Percentiles rank a stretch among this genome's conserved stretches.
phyloP scores from a whole-genome alignment of 2,888 invertebrate species.

The Cataglyphis albicans region DNA sequence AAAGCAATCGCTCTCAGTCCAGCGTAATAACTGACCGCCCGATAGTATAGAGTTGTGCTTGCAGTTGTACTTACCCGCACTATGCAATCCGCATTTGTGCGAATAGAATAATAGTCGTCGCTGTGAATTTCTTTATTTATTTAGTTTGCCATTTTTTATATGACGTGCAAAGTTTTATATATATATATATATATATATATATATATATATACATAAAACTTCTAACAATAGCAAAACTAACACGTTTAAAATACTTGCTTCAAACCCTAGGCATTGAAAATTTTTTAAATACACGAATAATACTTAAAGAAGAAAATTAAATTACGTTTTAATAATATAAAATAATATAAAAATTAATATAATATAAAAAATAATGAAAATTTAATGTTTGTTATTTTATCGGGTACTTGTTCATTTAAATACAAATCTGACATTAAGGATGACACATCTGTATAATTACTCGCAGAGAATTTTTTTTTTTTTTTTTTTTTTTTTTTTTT shows the following conservation, averaged over 20 bases:
- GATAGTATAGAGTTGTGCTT: constrained; percentile 66
- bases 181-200: neutral
- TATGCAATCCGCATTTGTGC: constrained; percentile 48
- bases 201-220: neutral
- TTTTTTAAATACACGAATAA: neutral
- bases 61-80: constrained; percentile 61
- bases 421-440: neutral
- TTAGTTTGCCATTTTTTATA: neutral
- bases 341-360: too few relatives aligned
- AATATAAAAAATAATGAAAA: neutral
- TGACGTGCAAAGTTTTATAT: neutral
- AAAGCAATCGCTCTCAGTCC: constrained; percentile 83
- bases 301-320: neutral
- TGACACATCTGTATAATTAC: neutral
- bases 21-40: constrained; percentile 82
- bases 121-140: constrained; percentile 4
- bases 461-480: neutral
- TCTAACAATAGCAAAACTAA: neutral
- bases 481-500: neutral
- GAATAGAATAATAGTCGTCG: constrained; percentile 64
- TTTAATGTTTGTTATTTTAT: neutral
- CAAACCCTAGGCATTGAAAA: neutral
- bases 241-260: neutral
- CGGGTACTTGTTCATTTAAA: too few relatives aligned
- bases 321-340: neutral